Evolutionary conservation across 2,113 vertebrate genomes (phyloP), one percentile per base, ranked within the genome.

Genomic region (Petrocephalus microphthalmus): DNA sequence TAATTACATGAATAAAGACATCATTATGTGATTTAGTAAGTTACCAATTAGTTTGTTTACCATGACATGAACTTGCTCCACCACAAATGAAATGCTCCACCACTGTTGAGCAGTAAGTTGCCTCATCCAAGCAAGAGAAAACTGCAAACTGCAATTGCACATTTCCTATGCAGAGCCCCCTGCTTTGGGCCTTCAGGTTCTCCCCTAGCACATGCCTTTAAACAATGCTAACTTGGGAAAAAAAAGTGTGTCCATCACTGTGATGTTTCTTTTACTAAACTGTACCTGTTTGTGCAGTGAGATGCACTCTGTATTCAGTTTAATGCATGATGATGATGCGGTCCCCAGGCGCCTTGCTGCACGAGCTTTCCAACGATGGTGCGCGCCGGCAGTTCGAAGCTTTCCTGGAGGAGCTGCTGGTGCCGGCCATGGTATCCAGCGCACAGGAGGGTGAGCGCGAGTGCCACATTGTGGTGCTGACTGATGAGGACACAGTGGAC

Each of bases 291-390:
- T 22, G 29, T 53, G 20, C n/a, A 84, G 3, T 51, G 45, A 49
- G 25, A 53, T 5, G n/a, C 2, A 5, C 54, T 7, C 29, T 7
- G 7, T 0, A 22, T 20, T 3, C 20, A 33, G 25, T 22, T 42
- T 86, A 17, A 20, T 19, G 1, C 1, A 6, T 45, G 33, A 20
- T 10, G 17, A 7, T 86, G 29, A 85, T 17, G 22, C 20, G 91
- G 89, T 91, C 95, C 49, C 17, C 45, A 97, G 96, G 96, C 89
- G 96, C 96, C 89, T 91, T 97, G 57, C 89, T 96, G 82, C 96
- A 97, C 0, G 96, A 97, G 87, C 92, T 97, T n/a, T 96, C 96
- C 81, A 97, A 97, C 0, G 96, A 97, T 0, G 96, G 96, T 4
- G 96, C 96, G 56, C 95, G 96, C 91, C 95, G 94, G 91, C 96